A percentile compares a stretch with the other conserved stretches of the same genome.
These are phyloP conservation scores for Megalops cyprinoides DNA, from an alignment of 2,797 vertebrate genomes.

Conservation along the genomic window DNA sequence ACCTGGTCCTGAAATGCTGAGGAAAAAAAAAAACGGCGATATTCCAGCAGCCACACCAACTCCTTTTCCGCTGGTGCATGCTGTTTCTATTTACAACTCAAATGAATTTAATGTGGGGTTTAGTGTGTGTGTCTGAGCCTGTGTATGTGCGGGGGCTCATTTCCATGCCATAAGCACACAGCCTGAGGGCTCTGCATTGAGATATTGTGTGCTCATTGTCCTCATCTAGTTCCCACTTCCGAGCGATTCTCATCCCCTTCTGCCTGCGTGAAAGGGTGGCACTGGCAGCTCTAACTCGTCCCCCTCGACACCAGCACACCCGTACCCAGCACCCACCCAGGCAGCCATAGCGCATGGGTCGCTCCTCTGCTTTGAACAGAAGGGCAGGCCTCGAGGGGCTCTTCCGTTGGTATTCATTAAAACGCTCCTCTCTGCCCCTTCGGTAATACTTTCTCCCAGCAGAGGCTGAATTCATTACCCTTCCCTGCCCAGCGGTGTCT, in stretches of 20 bases:
- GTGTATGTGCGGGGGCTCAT: background rate
- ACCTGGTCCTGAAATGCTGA: background rate
- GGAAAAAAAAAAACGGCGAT: background rate
- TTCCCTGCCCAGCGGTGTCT: constrained; percentile 59
- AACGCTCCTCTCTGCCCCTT: constrained; percentile 60
- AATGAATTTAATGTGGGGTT: background rate
- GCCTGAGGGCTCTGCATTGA: background rate
- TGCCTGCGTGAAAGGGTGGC: constrained; percentile 9
- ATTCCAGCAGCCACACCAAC: background rate
- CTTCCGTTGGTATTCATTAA: constrained; percentile 78
- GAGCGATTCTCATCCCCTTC: background rate
- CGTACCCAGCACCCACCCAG: background rate
- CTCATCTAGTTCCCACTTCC: background rate
- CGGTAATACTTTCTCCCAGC: constrained; percentile 59
- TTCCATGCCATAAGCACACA: background rate
- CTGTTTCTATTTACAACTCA: background rate
- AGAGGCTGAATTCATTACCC: constrained; percentile 63
- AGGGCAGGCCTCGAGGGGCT: constrained; percentile 72
- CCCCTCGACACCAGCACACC: background rate
- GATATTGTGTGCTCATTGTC: constrained; percentile 10
- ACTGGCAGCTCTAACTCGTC: constrained; percentile 20
- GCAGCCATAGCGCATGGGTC: constrained; percentile 30
- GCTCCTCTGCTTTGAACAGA: constrained; percentile 73
- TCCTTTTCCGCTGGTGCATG: background rate
- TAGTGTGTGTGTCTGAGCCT: background rate